phyloP scores from a whole-genome alignment of 2,888 invertebrate genomes.

The Heliconius ethilla region DNA sequence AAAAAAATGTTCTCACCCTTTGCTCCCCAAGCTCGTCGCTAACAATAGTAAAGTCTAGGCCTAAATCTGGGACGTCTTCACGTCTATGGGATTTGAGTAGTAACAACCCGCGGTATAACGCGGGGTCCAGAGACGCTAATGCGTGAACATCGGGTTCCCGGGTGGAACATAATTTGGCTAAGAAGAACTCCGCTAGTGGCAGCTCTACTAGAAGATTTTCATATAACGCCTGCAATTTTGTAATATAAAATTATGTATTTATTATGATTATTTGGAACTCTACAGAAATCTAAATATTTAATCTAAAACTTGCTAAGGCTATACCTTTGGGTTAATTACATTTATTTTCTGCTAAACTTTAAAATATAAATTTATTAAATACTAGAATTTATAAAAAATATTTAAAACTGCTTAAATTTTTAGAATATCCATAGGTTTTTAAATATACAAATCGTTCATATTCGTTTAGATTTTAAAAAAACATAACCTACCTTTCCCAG shows the following conservation, averaged over 20 bases:
- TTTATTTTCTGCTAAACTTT: too few species aligned
- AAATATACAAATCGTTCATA: too few species aligned
- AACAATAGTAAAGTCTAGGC: conserved; percentile 95
- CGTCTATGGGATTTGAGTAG: conserved; percentile 91
- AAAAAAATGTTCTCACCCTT: conserved; percentile 76
- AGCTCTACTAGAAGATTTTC: conserved; percentile 97
- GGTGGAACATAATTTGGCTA: conserved; percentile 85
- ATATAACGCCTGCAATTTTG: conserved; percentile 88
- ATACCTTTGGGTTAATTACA: too few species aligned
- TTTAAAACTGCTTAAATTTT: too few species aligned
- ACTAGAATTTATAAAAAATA: too few species aligned
- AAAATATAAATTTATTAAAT: too few species aligned
- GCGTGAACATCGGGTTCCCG: conserved; percentile 95
- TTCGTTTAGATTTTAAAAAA: neutral
- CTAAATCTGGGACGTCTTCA: conserved; percentile 93
- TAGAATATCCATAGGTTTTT: too few species aligned
- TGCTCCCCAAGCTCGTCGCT: conserved; percentile 95
- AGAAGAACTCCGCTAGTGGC: conserved; percentile 97
- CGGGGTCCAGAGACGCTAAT: conserved; percentile 95
- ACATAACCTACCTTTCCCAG: conserved; percentile 88
- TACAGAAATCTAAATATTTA: neutral
- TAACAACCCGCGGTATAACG: conserved; percentile 94
- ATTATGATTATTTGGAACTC: too few species aligned
- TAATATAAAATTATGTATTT: neutral
- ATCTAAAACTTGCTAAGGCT: too few species aligned